Conservation (phyloP, 2,113 vertebrate species). For the Corydoras maculifer region DNA sequence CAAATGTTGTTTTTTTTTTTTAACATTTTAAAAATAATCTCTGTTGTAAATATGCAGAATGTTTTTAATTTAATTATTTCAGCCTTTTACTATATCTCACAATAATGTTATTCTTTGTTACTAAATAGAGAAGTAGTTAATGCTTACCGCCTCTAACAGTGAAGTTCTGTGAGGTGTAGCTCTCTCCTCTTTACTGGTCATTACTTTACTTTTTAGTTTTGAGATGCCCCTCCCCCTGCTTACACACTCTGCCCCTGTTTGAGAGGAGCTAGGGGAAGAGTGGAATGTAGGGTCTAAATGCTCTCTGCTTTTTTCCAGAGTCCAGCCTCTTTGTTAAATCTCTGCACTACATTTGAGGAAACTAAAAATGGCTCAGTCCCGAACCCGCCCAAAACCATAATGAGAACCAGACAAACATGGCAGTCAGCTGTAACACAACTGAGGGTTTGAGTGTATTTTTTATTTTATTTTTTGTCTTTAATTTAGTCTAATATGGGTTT, state of each 20-base stretch:
- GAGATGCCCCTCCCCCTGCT: conserved; percentile 22
- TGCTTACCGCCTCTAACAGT: no score
- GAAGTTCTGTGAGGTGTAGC: conserved; percentile 13
- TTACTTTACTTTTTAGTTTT: no score
- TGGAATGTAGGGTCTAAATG: conserved; percentile 57
- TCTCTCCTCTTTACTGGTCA: background rate
- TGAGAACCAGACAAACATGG: conserved; percentile 7
- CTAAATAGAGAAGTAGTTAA: no score
- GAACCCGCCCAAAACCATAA: conserved; percentile 26
- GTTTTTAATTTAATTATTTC: no score
- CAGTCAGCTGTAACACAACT: background rate
- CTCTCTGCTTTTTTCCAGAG: conserved; percentile 60
- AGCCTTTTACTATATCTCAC: no score
- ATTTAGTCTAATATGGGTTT: no score
- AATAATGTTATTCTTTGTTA: no score
- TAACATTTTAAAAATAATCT: no score
- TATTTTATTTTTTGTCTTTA: no score
- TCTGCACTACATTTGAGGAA: conserved; percentile 39
- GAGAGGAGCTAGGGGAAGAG: conserved; percentile 21
- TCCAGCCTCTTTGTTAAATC: conserved; percentile 49
- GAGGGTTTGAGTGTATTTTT: no score
- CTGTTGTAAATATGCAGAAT: no score
- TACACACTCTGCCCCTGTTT: conserved; percentile 18
- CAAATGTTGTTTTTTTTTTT: no score
- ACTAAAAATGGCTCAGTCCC: conserved; percentile 46